Evolutionary conservation across 2,797 vertebrate species (phyloP), one percentile per base, ranked within the genome.

Genomic region (Melanotaenia parkinsoni): DNA sequence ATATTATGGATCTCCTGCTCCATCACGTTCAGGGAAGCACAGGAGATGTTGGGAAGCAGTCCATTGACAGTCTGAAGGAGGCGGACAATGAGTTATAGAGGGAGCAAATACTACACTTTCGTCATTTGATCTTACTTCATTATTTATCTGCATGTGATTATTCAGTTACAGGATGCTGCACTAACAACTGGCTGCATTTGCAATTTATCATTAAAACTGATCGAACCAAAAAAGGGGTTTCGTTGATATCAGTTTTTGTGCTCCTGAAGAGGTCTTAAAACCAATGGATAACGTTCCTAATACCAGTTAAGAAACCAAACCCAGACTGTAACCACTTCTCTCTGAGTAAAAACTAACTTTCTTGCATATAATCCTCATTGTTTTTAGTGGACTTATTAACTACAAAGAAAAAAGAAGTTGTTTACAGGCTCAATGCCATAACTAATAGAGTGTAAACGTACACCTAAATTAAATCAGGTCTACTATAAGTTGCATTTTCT

Each of bases 11-110:
- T 20, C 43, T 45, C 5, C 28, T 12, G 33, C 66, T 53, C 30
- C 0, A 11, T 28, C 5, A 1, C 0, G 38, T 70, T 59, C 28
- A 40, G 10, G 8, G 53, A 10, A 0, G 0, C 0, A 10, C 86
- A 86, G 32, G 69, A 2, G 4, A 0, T 6, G 32, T 35, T 20
- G 3, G 28, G 50, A 30, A 69, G 10, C 16, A 22, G 0, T 2
- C 1, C 20, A 2, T 22, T 3, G 7, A 0, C 3, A 13, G 0
- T 0, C 80, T 84, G 63, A 5, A 26, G 2, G 24, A 69, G 26
- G 57, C 0, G 0, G 14, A 26, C 18, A 33, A 11, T 26, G 38
- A 45, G 18, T 30, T 28, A 20, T 0, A 6, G 3, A 28, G 7
- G 0, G 2, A 43, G 24, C 22, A 30, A 22, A 22, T 2, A 20